phyloP scores from a whole-genome alignment of 2,113 vertebrate genomes.

The Merops nubicus region DNA sequence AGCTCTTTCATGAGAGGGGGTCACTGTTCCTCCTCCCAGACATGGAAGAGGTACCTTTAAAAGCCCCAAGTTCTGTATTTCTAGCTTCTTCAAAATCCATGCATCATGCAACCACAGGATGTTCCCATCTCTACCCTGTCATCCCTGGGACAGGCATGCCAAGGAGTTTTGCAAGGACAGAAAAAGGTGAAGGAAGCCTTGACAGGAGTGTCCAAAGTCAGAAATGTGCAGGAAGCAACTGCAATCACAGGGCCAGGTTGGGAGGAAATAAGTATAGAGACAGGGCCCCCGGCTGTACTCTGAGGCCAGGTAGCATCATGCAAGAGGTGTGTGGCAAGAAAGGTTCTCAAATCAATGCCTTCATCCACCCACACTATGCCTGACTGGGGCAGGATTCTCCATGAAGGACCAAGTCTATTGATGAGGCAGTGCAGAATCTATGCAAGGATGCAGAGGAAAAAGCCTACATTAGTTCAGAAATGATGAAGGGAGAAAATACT shows the following conservation, averaged over 20 bases:
- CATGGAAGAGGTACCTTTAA: background rate
- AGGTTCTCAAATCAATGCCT: background rate
- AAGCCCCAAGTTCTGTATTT: background rate
- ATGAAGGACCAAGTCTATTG: background rate
- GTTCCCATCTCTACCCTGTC: background rate
- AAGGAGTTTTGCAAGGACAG: background rate
- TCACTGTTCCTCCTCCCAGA: background rate
- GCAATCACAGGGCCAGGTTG: background rate
- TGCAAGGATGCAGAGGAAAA: background rate
- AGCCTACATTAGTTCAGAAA: background rate
- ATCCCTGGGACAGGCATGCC: background rate
- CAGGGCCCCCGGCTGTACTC: background rate
- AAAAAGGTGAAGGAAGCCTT: background rate
- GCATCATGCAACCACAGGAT: background rate
- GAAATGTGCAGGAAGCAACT: background rate
- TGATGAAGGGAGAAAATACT: background rate
- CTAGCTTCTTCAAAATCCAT: background rate
- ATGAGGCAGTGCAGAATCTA: background rate
- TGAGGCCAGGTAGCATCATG: background rate
- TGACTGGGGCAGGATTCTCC: background rate
- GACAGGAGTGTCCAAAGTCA: background rate
- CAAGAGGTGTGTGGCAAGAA: background rate
- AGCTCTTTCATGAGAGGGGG: background rate
- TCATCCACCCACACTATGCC: background rate
- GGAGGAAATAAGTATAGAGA: background rate